Conservation (phyloP, 2,113 vertebrate species). For the Asarcornis scutulata region DNA sequence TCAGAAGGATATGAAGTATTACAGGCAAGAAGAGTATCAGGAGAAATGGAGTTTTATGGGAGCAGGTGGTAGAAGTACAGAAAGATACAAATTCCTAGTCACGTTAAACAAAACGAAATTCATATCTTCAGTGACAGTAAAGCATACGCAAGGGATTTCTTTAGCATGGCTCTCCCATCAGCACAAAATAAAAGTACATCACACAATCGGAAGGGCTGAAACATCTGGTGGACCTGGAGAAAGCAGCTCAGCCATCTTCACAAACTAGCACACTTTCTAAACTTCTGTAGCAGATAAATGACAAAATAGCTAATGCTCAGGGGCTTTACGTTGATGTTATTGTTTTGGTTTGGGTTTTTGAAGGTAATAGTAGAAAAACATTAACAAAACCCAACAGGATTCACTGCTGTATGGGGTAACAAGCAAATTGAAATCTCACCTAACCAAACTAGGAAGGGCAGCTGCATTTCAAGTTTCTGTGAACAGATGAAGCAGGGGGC, state of each 20-base stretch:
- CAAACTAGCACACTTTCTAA: not conserved
- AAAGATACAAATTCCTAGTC: fast-evolving
- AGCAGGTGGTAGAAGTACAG: not conserved
- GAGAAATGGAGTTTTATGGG: not conserved
- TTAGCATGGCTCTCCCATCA: no score
- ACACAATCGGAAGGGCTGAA: not conserved
- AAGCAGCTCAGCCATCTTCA: not conserved
- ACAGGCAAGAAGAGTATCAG: fast-evolving
- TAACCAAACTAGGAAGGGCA: not conserved
- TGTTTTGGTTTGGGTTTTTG: not conserved
- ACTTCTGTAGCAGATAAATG: not conserved
- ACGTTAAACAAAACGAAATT: not conserved
- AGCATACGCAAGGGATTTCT: not conserved
- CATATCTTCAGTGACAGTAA: not conserved
- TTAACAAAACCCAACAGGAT: not conserved
- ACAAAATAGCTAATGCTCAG: not conserved
- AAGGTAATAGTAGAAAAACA: not conserved
- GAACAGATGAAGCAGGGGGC: not conserved
- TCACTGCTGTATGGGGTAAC: not conserved
- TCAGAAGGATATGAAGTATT: not conserved
- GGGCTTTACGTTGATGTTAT: no score
- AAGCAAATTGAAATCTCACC: not conserved
- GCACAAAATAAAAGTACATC: not conserved
- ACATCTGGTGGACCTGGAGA: not conserved
- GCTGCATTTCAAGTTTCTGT: not conserved